Conservation (phyloP, 2,113 vertebrate species). For the Archocentrus centrarchus region DNA sequence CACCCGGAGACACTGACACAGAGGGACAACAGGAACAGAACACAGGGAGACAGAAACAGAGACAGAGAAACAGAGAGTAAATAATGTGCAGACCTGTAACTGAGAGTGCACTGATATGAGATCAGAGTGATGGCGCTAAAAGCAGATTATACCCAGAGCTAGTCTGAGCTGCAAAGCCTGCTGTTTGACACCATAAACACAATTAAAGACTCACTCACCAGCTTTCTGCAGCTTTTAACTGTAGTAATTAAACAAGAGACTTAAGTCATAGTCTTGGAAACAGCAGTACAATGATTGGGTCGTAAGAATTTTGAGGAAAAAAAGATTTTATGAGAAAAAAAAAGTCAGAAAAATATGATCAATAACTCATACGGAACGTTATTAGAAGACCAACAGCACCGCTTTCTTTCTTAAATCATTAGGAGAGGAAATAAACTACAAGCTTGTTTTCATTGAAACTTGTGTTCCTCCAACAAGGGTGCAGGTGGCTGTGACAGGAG, state of each 20-base stretch:
- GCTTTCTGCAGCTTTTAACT: background rate
- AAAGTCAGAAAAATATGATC: background rate
- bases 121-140: background rate
- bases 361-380: background rate
- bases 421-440: background rate
- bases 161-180: background rate
- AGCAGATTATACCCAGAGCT: background rate
- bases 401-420: background rate
- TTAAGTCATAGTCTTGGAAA: background rate
- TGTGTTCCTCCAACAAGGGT: background rate
- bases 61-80: background rate
- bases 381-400: background rate
- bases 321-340: too few relatives aligned
- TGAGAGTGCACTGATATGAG: background rate
- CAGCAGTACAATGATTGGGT: background rate
- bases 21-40: too few relatives aligned
- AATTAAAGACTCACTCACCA: background rate
- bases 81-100: background rate
- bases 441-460: background rate
- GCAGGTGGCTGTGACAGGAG: background rate
- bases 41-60: too few relatives aligned
- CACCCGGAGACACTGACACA: too few relatives aligned
- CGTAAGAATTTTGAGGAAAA: too few relatives aligned
- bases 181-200: background rate
- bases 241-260: background rate